Evolutionary conservation across 2,888 invertebrate genomes (phyloP), one percentile per base, ranked within the genome.

Genomic region (Embidobia sp.): DNA sequence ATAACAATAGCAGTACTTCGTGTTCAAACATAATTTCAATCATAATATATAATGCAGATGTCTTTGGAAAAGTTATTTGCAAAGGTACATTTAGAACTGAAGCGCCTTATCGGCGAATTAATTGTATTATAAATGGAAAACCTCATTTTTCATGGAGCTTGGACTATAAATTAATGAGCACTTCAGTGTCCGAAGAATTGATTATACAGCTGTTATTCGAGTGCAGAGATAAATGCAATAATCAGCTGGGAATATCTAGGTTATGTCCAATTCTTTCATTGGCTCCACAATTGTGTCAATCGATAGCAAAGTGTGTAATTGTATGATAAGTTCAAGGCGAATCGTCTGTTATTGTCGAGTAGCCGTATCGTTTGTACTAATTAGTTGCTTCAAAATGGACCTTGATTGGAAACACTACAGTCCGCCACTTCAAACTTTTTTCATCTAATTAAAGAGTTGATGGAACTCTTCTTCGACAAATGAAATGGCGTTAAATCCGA

Each of bases 291-390:
- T 37, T 37, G 27, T 55, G 44, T 44, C 19, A 42, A 44, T 57
- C 57, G 22, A 57, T 57, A 42, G 22, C 19, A 13, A 33, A 33
- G 33, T 35, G 46, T 59, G 33, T 46, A 59, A 46, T 46, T 53
- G 44, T n/a, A 42, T 19, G 7, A 35, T 18, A 19, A 29, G 31
- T 42, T 26, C 29, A 57, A 40, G 13, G 13, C 13, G 22, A 44
- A 44, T 31, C 13, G 19, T 29, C 5, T 29, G 15, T 19, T 31
- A 11, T 26, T 15, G 16, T 27, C 26, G 40, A 55, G 37, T 26
- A 26, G 18, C 31, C 13, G 18, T 31, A 19, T 42, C 44, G 19
- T 19, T 44, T 31, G 40, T 18, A 11, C 18, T 57, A 42, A 44
- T 57, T 44, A 31, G 42, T 44, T 44, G n/a, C 40, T 26, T 55